Evolutionary conservation across 2,888 invertebrate genomes (phyloP).

Genomic region (Drosophila barbarae): DNA sequence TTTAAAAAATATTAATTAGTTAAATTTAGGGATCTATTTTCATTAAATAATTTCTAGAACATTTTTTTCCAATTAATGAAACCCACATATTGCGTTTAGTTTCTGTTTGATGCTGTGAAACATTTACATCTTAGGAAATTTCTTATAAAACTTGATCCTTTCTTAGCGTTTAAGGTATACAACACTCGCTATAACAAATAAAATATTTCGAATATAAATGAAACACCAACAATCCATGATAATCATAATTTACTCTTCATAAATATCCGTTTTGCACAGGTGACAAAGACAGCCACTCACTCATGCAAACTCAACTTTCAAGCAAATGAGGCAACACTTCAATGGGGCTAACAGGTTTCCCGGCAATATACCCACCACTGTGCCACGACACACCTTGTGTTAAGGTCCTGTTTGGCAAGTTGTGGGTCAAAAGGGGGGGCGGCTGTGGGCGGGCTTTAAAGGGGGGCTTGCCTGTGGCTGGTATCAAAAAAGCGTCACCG

Average conservation of each 20-base stretch:
- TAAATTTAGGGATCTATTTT: neutral
- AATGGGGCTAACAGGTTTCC: conserved; percentile 15
- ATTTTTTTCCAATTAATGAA: neutral
- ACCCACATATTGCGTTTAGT: neutral
- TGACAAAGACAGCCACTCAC: neutral
- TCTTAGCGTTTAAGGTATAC: neutral
- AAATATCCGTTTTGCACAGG: neutral
- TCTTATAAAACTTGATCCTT: neutral
- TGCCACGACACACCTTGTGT: conserved; percentile 39
- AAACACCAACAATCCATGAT: too few relatives aligned
- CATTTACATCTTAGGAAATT: neutral
- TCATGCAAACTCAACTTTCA: neutral
- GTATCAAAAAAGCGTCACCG: conserved; percentile 46
- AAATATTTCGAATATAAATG: neutral
- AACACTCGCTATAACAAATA: neutral
- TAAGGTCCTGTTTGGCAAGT: conserved; percentile 2
- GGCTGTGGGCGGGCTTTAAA: neutral
- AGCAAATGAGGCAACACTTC: conserved; percentile 23
- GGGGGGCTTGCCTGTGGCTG: conserved; percentile 24
- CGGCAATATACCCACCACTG: conserved; percentile 22
- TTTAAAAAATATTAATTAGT: neutral
- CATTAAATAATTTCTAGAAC: neutral
- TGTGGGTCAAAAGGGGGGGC: neutral
- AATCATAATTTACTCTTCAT: neutral
- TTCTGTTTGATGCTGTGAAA: neutral